Evolutionary conservation across 2,888 invertebrate genomes (phyloP), one percentile per base, ranked within the genome.

Genomic region (Tricholauxania praeusta): DNA sequence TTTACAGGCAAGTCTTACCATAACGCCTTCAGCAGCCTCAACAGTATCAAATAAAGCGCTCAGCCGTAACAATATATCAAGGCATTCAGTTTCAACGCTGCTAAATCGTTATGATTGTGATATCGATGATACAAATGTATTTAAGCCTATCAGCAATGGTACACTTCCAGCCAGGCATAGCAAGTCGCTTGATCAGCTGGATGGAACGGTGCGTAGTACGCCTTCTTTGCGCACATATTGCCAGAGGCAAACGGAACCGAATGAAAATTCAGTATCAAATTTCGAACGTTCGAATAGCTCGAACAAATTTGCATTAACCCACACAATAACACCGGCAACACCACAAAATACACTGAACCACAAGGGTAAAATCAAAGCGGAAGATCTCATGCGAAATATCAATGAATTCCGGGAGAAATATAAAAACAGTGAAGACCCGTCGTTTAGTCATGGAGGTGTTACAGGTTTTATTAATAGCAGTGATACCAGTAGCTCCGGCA

Each of bases 161-260:
- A 90, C 90, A 1, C 83, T 93, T 60, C 92, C 93, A 1, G 91
- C 93, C 0, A 89, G 94, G 72, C 95, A 95, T 82, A 94, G 94
- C 85, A 94, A 94, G 84, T 94, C 94, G 2, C 86, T 95, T 77
- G 95, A 95, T 85, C 94, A 95, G 79, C 86, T 95, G 63, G 91
- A 93, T 55, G 86, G 85, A 12, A 80, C 82, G 3, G 79, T 81
- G 6, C 81, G 81, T 28, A 81, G 81, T 62, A 78, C 79, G 79
- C 89, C 92, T 12, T 89, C 89, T 59, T 88, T 83, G 12, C 77
- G 78, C 10, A 75, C 74, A 5, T 73, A 76, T 48, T 71, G 65
- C 15, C 72, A 75, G 1, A 75, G 75, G 28, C 63, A 39, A 17
- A 17, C 10, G 12, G 49, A 48, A 4, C 63, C 17, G 47, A 12